Percentiles rank a stretch among this genome's conserved stretches.
Conservation (phyloP, 2,113 vertebrate genomes). For the Grus americana region DNA sequence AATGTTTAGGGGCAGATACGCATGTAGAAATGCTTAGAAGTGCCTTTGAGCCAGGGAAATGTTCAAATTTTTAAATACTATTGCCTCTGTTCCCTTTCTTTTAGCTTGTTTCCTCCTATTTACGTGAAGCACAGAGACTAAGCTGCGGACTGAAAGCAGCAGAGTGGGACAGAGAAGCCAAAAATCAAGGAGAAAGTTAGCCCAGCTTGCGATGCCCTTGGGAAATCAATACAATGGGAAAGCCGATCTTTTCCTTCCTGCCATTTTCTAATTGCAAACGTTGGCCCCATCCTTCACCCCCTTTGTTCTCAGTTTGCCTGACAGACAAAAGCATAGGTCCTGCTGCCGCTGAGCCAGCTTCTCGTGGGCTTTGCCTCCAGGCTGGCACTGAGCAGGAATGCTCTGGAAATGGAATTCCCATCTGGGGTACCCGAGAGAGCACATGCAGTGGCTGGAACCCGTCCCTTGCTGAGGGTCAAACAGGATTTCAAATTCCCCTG, state of each 20-base stretch:
- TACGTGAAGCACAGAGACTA: neutral
- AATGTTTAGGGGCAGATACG: neutral
- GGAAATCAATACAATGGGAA: neutral
- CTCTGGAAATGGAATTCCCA: neutral
- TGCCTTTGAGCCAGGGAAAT: neutral
- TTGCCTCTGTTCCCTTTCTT: neutral
- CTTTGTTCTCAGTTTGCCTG: neutral
- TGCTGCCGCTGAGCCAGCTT: neutral
- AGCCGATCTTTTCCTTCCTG: neutral
- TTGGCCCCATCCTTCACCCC: neutral
- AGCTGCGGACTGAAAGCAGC: neutral
- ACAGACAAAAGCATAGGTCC: neutral
- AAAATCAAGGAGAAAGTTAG: neutral
- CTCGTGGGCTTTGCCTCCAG: neutral
- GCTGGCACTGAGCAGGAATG: neutral
- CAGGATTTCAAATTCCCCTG: neutral
- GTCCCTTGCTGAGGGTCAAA: neutral
- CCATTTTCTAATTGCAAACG: neutral
- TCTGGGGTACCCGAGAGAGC: neutral
- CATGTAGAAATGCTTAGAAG: neutral
- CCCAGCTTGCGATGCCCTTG: neutral
- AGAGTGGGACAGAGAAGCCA: neutral
- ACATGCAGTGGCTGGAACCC: neutral
- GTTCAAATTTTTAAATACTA: neutral
- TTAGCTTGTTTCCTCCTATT: neutral